Conservation (phyloP, 2,113 vertebrate genomes). For the Thalassoma bifasciatum region DNA sequence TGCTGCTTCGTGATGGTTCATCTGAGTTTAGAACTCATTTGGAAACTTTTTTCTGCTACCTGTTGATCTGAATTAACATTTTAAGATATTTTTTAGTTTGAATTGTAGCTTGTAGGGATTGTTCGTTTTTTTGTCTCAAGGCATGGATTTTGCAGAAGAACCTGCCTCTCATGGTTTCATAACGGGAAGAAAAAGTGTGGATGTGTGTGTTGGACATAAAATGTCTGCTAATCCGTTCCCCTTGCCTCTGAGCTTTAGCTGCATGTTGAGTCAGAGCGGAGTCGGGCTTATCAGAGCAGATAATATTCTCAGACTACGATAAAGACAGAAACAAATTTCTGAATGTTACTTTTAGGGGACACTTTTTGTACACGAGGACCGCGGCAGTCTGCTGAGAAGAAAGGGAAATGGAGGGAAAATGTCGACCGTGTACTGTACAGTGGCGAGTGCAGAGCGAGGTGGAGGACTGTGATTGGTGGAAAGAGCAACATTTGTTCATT, state of each 20-base stretch:
- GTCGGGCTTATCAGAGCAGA: conserved; percentile 32
- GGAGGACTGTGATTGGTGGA: conserved; percentile 85
- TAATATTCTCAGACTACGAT: neutral
- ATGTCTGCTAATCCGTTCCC: conserved; percentile 74
- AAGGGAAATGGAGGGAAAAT: conserved; percentile 79
- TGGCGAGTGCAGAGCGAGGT: conserved; percentile 79
- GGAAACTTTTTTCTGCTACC: conserved; percentile 46
- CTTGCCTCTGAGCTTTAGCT: conserved; percentile 34
- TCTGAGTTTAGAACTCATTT: conserved; percentile 25
- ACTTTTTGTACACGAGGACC: conserved; percentile 6
- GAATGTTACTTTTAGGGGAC: neutral
- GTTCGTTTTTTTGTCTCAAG: conserved; percentile 40
- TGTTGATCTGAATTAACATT: conserved; percentile 51
- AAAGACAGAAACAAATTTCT: neutral
- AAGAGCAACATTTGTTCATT: conserved; percentile 77
- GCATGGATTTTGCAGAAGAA: conserved; percentile 30
- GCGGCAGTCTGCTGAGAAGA: conserved; percentile 24
- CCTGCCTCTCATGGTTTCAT: conserved; percentile 33
- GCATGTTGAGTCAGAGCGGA: conserved; percentile 39
- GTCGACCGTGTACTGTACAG: conserved; percentile 69
- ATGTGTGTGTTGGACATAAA: conserved; percentile 60
- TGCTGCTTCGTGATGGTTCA: neutral
- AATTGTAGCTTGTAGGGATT: neutral
- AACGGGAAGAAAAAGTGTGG: conserved; percentile 19
- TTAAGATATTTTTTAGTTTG: neutral